Base-by-base conservation (phyloP, 2,888 invertebrate genomes). In the Gerris lacustris region DNA sequence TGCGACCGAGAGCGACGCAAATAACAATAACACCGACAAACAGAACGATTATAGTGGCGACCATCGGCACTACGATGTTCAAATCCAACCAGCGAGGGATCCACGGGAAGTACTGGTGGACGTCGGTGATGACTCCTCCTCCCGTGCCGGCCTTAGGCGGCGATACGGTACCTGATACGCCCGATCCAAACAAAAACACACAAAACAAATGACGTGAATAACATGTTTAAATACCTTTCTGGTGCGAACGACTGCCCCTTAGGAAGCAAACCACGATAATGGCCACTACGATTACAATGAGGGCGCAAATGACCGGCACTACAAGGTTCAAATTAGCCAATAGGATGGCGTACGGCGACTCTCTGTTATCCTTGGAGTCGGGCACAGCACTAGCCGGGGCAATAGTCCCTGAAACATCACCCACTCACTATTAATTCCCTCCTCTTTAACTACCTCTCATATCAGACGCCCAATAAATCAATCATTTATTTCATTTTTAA, bases 181-280 rank as follows among this genome's bases (percentile, higher is more conserved):
- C n/a, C n/a, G n/a, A n/a, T n/a, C n/a, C n/a, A 73, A 76, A 79
- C 77, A 78, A 77, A 77, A 76, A 76, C 77, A 75, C 76, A 73
- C 75, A 75, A 18, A 62, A 76, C 47, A 18, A 67, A 18, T 7
- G 6, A 15, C 73, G 15, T 17, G 43, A 62, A 44, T 75, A 77
- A 31, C 31, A 31, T 2, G 31, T 64, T 71, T 76, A 80, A 83
- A 83, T 88, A 90, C 92, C 91, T 90, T 92, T 92, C 81, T 90
- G 88, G 78, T 87, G 88, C 80, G 88, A 86, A 83, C 91, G 87
- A 81, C 91, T 89, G 80, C 93, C 91, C 79, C 89, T 88, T 78
- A 94, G 88, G 79, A 93, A 91, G 87, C 93, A 94, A 80, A 94
- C 92, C 81, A 96, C 93, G 81, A 92, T 88, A 80, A 94, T 88